phyloP scores from a whole-genome alignment of 2,888 invertebrate genomes.

The Holacanthella duospinosa region DNA sequence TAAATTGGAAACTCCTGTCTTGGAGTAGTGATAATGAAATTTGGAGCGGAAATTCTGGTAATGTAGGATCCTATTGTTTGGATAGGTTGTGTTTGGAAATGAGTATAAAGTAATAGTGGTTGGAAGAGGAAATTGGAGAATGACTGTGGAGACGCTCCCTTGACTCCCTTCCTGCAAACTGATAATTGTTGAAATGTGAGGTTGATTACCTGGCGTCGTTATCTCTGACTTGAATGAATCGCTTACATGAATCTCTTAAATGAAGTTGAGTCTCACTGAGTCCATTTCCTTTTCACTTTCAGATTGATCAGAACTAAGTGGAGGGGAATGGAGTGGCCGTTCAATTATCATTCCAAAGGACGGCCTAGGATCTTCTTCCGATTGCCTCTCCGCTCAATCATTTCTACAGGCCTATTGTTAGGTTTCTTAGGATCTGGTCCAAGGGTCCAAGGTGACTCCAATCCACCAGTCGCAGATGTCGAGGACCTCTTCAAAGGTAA shows the following conservation, averaged over 20 bases:
- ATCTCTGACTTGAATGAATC: neutral
- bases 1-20: no score
- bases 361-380: constrained; percentile 25
- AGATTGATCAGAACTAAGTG: constrained; percentile 33
- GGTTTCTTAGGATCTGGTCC: constrained; percentile 21
- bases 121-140: neutral
- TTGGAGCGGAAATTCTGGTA: no score
- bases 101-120: no score
- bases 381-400: neutral
- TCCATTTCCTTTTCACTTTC: no score
- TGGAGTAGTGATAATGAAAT: no score
- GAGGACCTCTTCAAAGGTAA: constrained; percentile 38
- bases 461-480: constrained; percentile 37
- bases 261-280: neutral
- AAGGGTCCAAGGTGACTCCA: constrained; percentile 31
- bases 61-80: no score
- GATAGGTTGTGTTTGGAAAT: no score
- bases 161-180: neutral
- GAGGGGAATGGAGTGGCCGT: constrained; percentile 38
- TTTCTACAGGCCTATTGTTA: neutral
- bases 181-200: neutral
- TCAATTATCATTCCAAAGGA: constrained; percentile 38
- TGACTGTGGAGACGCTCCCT: no score
- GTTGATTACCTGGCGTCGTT: no score
- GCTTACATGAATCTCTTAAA: no score